Evolutionary conservation across 2,113 vertebrate genomes (phyloP), one percentile per base, ranked within the genome.

Genomic region (Hiodon tergisus): DNA sequence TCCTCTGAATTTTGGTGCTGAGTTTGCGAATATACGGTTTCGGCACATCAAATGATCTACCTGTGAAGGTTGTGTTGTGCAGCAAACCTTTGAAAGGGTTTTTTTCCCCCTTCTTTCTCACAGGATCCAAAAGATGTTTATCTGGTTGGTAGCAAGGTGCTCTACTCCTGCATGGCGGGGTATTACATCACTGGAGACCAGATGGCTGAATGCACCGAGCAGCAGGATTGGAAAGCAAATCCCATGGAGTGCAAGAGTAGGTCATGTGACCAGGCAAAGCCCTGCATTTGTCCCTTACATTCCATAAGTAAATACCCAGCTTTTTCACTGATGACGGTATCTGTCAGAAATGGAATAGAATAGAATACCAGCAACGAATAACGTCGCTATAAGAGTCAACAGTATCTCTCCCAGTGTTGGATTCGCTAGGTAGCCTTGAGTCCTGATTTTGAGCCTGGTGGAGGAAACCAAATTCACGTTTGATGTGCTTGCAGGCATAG

Each of bases 141-240:
- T 77, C 74, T 87, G 69, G 89, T 91, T 66, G 94, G 96, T 11
- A 92, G 84, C 87, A 92, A 11, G 0, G 86, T 95, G 67, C 53
- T 90, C n/a, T 98, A 96, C 75, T 78, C 89, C 75, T 98, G 97
- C 74, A 85, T 85, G 48, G 78, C 88, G 0, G 92, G 93, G 7
- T 89, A 91, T 76, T 85, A 91, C 79, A 88, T 94, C 46, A 73
- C 81, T 69, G 96, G 96, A 61, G 80, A 90, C n/a, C 80, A 92
- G 9, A 5, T 91, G 72, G 91, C 89, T 72, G 88, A 87, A 59
- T 98, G 95, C 85, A 87, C 73, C 52, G 88, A 91, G 63, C 84
- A 88, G 80, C 88, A 91, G 69, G 86, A 55, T 3, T 98, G 96
- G 96, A 88, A 74, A 65, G 71, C 63, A 65, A 90, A 81, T 72